Evolutionary conservation across 2,797 vertebrate genomes (phyloP), one percentile per base, ranked within the genome.

Genomic region (Sebastes alutus): DNA sequence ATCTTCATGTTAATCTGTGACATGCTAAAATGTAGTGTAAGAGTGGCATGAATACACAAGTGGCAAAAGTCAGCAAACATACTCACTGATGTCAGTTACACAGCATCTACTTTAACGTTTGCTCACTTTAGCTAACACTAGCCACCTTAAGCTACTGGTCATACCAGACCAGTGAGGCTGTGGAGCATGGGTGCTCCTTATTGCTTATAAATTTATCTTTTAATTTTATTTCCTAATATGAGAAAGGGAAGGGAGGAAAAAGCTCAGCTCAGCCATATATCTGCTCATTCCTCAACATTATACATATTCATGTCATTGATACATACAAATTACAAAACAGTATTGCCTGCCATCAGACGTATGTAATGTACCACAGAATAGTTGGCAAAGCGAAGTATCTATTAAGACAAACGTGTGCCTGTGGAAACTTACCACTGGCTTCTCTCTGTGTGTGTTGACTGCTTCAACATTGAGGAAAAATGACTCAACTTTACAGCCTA

Each of bases 391-490:
- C 6, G 23, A 55, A 64, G n/a, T 6, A 49, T 77, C 55, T 22
- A 67, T 80, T 63, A 84, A 9, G 63, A 69, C 1, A 49, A 71
- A 29, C 30, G 52, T 62, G 56, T 20, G 16, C 12, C 22, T 14
- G 60, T 78, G 65, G 29, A 79, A 84, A 84, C 94, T 93, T 77
- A 96, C 96, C 80, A 2, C 22, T 3, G 96, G 96, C 75, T 77
- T 95, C 12, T 95, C 95, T 91, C 96, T 92, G 90, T 96, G 96
- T 6, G 96, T 96, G 92, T 96, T 95, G 18, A 96, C 96, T 1
- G 95, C 96, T 88, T 95, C 94, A 16, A 96, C 78, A 27, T 96
- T 96, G 58, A 96, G 93, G 90, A 90, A 96, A 79, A 95, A 91
- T 0, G 94, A 79, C 77, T 96, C 95, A 6, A 96, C 76, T 90